Evolutionary conservation across 2,888 invertebrate species (phyloP).

Genomic region (Oscheius sp.): DNA sequence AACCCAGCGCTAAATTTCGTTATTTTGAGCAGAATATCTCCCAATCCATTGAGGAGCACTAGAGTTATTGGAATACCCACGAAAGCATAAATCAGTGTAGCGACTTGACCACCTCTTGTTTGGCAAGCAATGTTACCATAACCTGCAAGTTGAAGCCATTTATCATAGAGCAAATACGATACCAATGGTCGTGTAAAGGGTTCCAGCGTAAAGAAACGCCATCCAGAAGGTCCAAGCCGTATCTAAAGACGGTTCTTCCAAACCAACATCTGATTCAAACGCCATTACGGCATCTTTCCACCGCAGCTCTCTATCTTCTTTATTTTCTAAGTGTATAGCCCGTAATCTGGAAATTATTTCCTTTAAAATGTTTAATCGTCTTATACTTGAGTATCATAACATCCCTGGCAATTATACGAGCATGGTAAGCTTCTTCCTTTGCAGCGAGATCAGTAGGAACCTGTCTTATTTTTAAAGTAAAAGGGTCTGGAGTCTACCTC

Average conservation of each 20-base stretch:
- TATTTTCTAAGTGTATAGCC: conserved; percentile 61
- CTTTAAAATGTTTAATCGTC: not conserved
- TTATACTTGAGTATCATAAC: conserved; percentile 67
- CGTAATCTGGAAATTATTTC: conserved; percentile 45
- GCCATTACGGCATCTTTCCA: conserved; percentile 69
- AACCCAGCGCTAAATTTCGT: conserved; percentile 50
- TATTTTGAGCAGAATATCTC: conserved; percentile 82
- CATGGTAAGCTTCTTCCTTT: conserved; percentile 61
- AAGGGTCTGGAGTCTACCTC: conserved; percentile 45
- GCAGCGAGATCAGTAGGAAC: conserved; percentile 62
- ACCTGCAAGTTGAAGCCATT: conserved; percentile 78
- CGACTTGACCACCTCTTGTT: conserved; percentile 85
- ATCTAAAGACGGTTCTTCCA: conserved; percentile 57
- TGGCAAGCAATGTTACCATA: conserved; percentile 95
- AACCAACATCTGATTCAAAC: conserved; percentile 61
- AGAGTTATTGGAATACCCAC: conserved; percentile 95
- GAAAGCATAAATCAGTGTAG: conserved; percentile 88
- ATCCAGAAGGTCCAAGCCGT: conserved; percentile 71
- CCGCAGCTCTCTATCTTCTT: conserved; percentile 59
- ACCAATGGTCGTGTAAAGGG: conserved; percentile 73
- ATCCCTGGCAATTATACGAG: conserved; percentile 68
- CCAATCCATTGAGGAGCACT: conserved; percentile 92
- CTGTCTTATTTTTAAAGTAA: conserved; percentile 26
- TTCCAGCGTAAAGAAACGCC: conserved; percentile 70
- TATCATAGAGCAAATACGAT: not conserved